Evolutionary conservation across 2,113 vertebrate species (phyloP).

Genomic region (Brachionichthys hirsutus): DNA sequence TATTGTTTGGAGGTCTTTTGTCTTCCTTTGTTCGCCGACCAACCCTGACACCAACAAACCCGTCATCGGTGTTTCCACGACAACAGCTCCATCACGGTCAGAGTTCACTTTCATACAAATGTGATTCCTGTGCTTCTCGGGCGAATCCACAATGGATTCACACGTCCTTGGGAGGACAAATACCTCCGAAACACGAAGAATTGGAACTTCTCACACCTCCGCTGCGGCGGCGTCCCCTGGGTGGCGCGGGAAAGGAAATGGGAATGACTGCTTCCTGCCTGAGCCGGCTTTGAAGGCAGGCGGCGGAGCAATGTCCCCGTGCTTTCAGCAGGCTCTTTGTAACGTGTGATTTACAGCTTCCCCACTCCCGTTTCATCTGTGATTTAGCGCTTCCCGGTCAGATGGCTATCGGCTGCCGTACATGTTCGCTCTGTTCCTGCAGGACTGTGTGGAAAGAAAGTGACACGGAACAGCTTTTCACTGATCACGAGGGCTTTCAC

Average conservation of each 20-base stretch:
- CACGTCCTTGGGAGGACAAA: constrained; percentile 64
- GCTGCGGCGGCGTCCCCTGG: constrained; percentile 39
- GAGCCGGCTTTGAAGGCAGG: constrained; percentile 65
- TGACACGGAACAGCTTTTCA: constrained; percentile 1
- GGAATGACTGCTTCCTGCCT: constrained; percentile 76
- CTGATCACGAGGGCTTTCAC: no score
- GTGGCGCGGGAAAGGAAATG: constrained; percentile 69
- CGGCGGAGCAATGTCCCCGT: constrained; percentile 58
- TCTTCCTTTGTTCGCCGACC: constrained; percentile 59
- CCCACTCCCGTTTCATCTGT: constrained; percentile 68
- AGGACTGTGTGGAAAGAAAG: constrained; percentile 32
- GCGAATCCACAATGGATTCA: constrained; percentile 49
- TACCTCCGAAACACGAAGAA: constrained; percentile 48
- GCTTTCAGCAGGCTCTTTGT: constrained; percentile 73
- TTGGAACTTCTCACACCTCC: constrained; percentile 60
- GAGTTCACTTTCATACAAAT: constrained; percentile 60
- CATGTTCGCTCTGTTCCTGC: constrained; percentile 54
- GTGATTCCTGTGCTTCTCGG: constrained; percentile 63
- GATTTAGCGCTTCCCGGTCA: constrained; percentile 72
- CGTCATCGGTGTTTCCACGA: constrained; percentile 68
- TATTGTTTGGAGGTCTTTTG: constrained; percentile 38
- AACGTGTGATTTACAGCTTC: constrained; percentile 68
- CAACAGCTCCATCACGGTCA: constrained; percentile 58
- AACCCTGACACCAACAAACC: constrained; percentile 70
- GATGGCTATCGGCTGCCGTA: constrained; percentile 64